phyloP scores from a whole-genome alignment of 2,888 invertebrate species.

The Drosophila stalkeri region DNA sequence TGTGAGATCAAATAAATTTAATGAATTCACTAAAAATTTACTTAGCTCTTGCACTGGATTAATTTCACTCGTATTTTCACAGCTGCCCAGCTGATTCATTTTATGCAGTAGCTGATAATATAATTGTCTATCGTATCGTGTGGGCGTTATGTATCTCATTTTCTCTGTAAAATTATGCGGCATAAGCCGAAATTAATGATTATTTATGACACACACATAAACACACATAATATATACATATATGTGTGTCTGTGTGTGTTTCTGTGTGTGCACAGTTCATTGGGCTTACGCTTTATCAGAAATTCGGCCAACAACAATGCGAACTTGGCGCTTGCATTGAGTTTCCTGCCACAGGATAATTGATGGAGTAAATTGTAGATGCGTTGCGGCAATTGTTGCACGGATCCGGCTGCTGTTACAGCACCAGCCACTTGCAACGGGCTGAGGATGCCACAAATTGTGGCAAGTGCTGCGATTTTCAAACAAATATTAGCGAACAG shows the following conservation, averaged over 20 bases:
- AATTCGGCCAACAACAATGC: constrained; percentile 73
- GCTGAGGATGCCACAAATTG: constrained; percentile 32
- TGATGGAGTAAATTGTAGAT: constrained; percentile 63
- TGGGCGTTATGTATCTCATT: constrained; percentile 75
- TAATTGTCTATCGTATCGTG: constrained; percentile 75
- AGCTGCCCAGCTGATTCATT: constrained; percentile 48
- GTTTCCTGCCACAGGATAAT: constrained; percentile 57
- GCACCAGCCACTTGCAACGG: constrained; percentile 13
- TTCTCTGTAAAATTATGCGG: constrained; percentile 56
- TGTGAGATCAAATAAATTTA: background rate
- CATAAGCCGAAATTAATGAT: constrained; percentile 38
- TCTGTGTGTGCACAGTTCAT: constrained; percentile 53
- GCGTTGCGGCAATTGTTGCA: constrained; percentile 58
- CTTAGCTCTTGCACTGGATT: constrained; percentile 44
- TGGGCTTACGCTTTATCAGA: constrained; percentile 81
- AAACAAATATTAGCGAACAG: constrained; percentile 49
- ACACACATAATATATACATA: background rate
- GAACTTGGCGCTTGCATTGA: constrained; percentile 74
- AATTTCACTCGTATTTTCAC: background rate
- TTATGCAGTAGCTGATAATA: constrained; percentile 71
- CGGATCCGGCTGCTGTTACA: constrained; percentile 20
- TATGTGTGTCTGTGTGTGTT: constrained; percentile 1
- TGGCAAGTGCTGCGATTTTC: constrained; percentile 48
- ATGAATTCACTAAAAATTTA: constrained; percentile 24
- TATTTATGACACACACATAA: constrained; percentile 36